Base-by-base conservation (phyloP, 2,113 vertebrate species). In the Neogobius melanostomus region DNA sequence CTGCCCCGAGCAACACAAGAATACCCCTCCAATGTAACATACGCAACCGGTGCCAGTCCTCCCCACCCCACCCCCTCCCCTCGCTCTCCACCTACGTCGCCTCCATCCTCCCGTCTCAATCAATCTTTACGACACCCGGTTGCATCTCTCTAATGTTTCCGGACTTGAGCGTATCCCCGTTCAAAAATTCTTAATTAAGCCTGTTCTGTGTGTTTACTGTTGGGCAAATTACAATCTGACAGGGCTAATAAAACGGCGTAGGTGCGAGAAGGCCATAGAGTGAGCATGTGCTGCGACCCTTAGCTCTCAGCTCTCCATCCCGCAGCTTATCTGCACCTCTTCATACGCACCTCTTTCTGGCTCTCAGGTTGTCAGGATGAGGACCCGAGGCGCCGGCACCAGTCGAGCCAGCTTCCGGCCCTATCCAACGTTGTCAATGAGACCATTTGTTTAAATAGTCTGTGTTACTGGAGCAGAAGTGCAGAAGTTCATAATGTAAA, bases 91-190 rank as follows among this genome's bases (percentile, higher is more conserved):
- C 88, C 77, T 73, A 56, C 46, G 75, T 90, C 87, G 21, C 85
- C 75, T 91, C 90, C 90, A 88, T 90, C 87, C 90, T 86, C 81
- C 56, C 49, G 86, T 92, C 90, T 93, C 91, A 91, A 93, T 94
- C 92, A 93, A 94, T 93, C 91, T 94, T 94, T 94, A 94, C 86
- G 92, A 92, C 92, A 91, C 92, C 93, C 91, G 85, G 91, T 91
- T 91, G 89, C 89, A 89, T 92, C 92, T 90, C 92, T 82, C 91
- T 94, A 94, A 94, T 94, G 93, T 93, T 94, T 94, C 93, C 93
- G 93, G 93, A 93, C 91, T 92, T 89, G 91, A 91, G 84, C 80
- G 88, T 92, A 88, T 90, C 91, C 92, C 83, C 84, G 89, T 82
- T 93, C 85, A 92, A 93, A 93, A 93, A 91, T 92, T 93, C 91